Evolutionary conservation across 2,888 invertebrate genomes (phyloP), one percentile per base, ranked within the genome.

Genomic region (Tetrapedia diversipes): DNA sequence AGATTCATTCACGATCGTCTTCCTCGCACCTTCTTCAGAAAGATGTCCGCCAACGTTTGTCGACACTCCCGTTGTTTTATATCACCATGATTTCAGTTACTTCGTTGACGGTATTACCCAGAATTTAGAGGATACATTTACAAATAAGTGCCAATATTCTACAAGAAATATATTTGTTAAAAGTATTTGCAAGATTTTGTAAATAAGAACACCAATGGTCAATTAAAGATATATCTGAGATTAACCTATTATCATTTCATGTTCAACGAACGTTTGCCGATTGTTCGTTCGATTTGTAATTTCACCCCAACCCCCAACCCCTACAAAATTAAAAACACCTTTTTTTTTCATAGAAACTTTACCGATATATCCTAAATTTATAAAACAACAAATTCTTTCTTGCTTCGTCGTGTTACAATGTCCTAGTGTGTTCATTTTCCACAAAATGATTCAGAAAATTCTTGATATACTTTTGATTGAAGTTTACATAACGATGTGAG

Each of bases 391-490:
- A 11, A 32, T 19, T 19, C 6, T 24, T 49, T 69, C 61, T 51
- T 65, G 47, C 45, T 54, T 22, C 7, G 10, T 49, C 24, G 16
- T 72, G 37, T 34, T 14, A 24, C n/a, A 19, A 45, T 57, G 61
- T 57, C 32, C 27, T 41, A 29, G 11, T 41, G 39, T 24, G 11
- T 34, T 37, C 11, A 27, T 49, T 14, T 56, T 76, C 80, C 80
- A 76, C 80, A 67, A 80, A 70, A 67, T 70, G 80, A 76, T 70
- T 43, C 27, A 51, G 76, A 76, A 64, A 64, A 41, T 37, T 73
- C 61, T 41, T 51, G 11, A 47, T 19, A 32, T 16, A 19, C 16
- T 34, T 56, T 43, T 11, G 8, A 66, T 65, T 39, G n/a, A 22
- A 39, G 1, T 49, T 49, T 45, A 45, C 4, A 43, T 29, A 14